Evolutionary conservation across 2,888 invertebrate genomes (phyloP).

Genomic region (Hypena proboscidalis): DNA sequence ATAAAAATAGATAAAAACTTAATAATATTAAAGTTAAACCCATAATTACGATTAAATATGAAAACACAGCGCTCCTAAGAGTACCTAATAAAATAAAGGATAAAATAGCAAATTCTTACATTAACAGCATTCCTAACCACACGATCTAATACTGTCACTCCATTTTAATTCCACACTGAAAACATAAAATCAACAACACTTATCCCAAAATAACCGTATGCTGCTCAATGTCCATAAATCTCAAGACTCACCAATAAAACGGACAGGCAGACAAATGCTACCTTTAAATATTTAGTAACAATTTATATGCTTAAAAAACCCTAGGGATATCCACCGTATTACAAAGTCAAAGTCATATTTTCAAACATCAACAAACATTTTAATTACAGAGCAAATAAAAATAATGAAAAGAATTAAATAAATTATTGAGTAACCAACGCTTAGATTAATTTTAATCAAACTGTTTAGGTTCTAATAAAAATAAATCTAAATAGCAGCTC

Average conservation of each 20-base stretch:
- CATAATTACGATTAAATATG: too few species aligned
- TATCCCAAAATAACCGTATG: conserved; percentile 54
- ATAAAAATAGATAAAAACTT: too few species aligned
- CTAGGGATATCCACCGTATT: conserved; percentile 24
- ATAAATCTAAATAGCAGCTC: too few species aligned
- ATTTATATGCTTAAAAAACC: conserved; percentile 66
- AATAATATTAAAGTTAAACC: too few species aligned
- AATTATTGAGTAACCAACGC: too few species aligned
- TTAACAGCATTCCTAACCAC: conserved; percentile 11
- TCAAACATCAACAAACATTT: conserved; percentile 1
- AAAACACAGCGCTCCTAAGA: too few species aligned
- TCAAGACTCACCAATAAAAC: conserved; percentile 65
- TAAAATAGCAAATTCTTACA: too few species aligned
- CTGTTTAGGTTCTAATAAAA: too few species aligned
- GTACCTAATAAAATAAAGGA: too few species aligned
- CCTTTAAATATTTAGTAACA: conserved; percentile 59
- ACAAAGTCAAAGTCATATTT: conserved; percentile 6
- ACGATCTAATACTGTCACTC: not conserved
- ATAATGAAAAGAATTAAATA: too few species aligned
- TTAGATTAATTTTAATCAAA: too few species aligned
- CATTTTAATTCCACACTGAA: conserved; percentile 1
- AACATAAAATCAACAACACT: conserved; percentile 3
- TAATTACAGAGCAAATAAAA: too few species aligned
- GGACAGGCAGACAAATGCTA: conserved; percentile 73
- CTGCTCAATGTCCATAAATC: conserved; percentile 67